These are phyloP conservation scores for Xiphorhynchus erythropygius DNA, from an alignment of 2,797 vertebrate genomes.

Conservation along the genomic window DNA sequence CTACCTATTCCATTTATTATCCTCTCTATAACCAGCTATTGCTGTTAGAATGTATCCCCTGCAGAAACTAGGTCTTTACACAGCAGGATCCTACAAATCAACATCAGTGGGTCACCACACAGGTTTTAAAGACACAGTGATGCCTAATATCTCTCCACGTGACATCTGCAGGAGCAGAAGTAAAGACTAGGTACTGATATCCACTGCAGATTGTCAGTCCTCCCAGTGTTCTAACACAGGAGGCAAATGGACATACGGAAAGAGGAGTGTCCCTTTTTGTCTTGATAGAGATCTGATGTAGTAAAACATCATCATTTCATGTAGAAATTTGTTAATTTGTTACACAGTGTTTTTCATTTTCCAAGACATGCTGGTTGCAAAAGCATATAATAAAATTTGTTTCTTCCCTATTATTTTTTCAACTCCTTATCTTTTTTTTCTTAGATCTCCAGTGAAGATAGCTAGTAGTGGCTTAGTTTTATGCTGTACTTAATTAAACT, in stretches of 20 bases:
- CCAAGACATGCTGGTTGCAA: neutral
- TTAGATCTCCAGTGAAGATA: neutral
- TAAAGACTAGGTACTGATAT: constrained; percentile 65
- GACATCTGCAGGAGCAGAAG: constrained; percentile 71
- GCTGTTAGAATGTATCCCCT: constrained; percentile 69
- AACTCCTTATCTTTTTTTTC: neutral
- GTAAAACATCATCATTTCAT: neutral
- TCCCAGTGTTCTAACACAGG: neutral
- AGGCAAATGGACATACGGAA: neutral
- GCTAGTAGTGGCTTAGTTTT: neutral
- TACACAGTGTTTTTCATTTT: neutral
- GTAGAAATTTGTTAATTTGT: neutral
- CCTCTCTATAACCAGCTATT: constrained; percentile 73
- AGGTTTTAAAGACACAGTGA: constrained; percentile 71
- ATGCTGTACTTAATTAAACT: neutral
- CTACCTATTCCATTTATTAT: constrained; percentile 76
- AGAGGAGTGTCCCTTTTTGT: neutral
- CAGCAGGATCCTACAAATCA: constrained; percentile 78
- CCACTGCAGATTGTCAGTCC: constrained; percentile 43
- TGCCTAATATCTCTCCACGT: constrained; percentile 73
- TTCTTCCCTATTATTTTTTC: neutral
- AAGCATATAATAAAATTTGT: neutral
- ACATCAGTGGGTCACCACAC: constrained; percentile 75
- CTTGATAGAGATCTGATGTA: neutral
- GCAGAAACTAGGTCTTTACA: constrained; percentile 81